phyloP scores from a whole-genome alignment of 2,113 vertebrate species.

The Egretta garzetta region DNA sequence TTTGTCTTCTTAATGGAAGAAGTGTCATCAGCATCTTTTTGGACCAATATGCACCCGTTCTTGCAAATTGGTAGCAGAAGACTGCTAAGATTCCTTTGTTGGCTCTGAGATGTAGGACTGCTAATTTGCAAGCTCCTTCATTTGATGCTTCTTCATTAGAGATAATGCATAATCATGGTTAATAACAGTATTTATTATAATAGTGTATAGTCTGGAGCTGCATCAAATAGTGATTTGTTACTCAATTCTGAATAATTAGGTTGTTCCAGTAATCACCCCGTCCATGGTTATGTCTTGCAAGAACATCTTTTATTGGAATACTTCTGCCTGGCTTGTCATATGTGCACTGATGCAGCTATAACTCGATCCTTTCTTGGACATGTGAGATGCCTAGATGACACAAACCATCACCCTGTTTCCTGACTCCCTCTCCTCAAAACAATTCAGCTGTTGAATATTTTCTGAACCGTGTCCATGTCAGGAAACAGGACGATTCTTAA shows the following conservation, averaged over 20 bases:
- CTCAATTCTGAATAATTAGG: slow-evolving; percentile 2
- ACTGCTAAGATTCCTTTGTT: slow-evolving; percentile 18
- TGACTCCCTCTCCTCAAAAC: not conserved
- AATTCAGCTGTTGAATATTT: not conserved
- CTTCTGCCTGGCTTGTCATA: not conserved
- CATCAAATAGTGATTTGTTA: slow-evolving; percentile 42
- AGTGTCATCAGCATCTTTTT: not conserved
- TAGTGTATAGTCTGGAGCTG: slow-evolving; percentile 3
- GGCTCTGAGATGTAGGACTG: slow-evolving; percentile 1
- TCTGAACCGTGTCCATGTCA: not conserved
- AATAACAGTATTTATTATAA: slow-evolving; percentile 56
- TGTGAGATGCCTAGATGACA: not conserved
- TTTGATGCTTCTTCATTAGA: slow-evolving; percentile 42
- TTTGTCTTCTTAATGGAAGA: not conserved
- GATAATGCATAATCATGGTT: slow-evolving; percentile 40
- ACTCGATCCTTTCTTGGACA: not conserved
- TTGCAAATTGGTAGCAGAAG: not conserved
- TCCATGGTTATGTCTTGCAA: not conserved
- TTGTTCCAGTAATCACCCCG: not conserved
- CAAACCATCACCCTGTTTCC: not conserved
- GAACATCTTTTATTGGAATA: not conserved
- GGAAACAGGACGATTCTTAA: not conserved
- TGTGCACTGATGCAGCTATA: not conserved
- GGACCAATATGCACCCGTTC: not conserved
- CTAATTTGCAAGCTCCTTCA: slow-evolving; percentile 32